phyloP scores from a whole-genome alignment of 2,888 invertebrate genomes.

The Ephialtes manifestator region DNA sequence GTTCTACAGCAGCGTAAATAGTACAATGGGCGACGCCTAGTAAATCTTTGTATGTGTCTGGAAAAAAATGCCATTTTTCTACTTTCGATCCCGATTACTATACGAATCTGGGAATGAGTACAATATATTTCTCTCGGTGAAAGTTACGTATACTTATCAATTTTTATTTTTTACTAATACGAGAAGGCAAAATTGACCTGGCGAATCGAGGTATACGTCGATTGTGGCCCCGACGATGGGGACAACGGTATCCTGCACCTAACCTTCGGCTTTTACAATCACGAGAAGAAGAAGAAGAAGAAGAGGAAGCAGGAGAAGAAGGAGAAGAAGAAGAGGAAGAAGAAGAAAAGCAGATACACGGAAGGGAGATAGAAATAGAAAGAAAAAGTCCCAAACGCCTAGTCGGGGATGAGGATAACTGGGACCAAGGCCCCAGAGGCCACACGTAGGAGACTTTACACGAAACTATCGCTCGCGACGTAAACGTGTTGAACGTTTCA shows the following conservation, averaged over 20 bases:
- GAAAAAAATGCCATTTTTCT: no score
- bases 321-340: not conserved
- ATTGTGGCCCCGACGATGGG: slow-evolving; percentile 75
- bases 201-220: slow-evolving; percentile 77
- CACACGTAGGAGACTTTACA: slow-evolving; percentile 54
- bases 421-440: slow-evolving; percentile 67
- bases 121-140: no score
- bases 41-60: no score
- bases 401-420: slow-evolving; percentile 61
- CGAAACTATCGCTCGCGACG: slow-evolving; percentile 43
- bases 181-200: slow-evolving; percentile 73
- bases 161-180: slow-evolving; percentile 29
- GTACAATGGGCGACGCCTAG: no score
- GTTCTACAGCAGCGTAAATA: no score
- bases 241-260: slow-evolving; percentile 74
- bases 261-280: slow-evolving; percentile 57
- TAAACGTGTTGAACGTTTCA: slow-evolving; percentile 38
- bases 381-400: slow-evolving; percentile 49
- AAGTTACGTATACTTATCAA: no score
- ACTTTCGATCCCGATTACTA: no score
- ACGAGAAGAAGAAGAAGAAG: slow-evolving; percentile 34
- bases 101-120: no score
- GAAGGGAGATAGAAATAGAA: slow-evolving; percentile 21
- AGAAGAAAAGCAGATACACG: not conserved
- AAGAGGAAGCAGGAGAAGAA: slow-evolving; percentile 27